A percentile compares a stretch with the other conserved stretches of the same genome.
These are phyloP conservation scores for Laticauda laticaudata DNA, from an alignment of 2,113 vertebrate species.

Conservation along the genomic window DNA sequence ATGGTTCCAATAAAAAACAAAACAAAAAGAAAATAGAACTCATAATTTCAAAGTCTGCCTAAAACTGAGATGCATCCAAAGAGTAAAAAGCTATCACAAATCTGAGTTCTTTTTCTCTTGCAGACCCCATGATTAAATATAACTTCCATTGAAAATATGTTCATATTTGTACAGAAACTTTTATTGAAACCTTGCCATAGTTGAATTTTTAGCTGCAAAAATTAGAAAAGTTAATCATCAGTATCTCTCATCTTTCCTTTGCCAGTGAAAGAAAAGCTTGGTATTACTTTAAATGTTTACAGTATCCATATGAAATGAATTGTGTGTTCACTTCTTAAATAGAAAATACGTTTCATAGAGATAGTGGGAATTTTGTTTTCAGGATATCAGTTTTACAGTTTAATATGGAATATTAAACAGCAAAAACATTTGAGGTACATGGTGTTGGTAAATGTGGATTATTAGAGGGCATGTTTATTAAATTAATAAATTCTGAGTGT, in stretches of 20 bases:
- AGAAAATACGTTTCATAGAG: neutral
- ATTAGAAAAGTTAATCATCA: neutral
- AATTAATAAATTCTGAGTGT: constrained; percentile 12
- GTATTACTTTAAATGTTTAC: neutral
- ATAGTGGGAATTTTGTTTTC: neutral
- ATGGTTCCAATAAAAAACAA: neutral
- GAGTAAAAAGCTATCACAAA: neutral
- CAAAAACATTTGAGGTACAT: neutral
- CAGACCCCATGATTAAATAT: neutral
- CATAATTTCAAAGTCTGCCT: neutral
- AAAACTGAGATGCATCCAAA: neutral
- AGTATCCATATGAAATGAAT: neutral
- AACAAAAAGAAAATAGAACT: neutral
- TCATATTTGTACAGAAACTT: neutral
- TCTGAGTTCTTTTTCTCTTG: neutral
- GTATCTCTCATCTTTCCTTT: neutral
- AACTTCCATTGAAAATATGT: neutral
- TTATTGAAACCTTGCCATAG: neutral
- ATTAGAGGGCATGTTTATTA: neutral
- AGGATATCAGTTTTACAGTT: neutral
- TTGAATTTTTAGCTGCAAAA: neutral
- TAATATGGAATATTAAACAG: neutral
- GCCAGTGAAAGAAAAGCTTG: neutral
- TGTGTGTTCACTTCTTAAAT: neutral
- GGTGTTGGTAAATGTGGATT: neutral